phyloP scores from a whole-genome alignment of 1,140 invertebrate species.

The Drosophila sp. region DNA sequence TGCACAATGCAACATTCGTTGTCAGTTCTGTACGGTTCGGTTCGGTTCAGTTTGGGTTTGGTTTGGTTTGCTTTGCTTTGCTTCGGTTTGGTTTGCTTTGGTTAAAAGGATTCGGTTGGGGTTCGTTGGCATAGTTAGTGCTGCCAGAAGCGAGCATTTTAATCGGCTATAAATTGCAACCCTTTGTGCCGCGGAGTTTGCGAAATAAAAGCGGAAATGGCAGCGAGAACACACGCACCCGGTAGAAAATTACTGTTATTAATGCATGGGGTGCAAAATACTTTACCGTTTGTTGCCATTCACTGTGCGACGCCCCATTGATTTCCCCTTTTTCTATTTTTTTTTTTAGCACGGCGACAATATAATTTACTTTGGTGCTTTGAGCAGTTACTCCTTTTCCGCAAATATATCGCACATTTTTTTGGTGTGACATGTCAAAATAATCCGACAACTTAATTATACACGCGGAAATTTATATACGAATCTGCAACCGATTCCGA shows the following conservation, averaged over 20 bases:
- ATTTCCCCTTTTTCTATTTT: conserved; percentile 34
- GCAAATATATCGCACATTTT: conserved; percentile 51
- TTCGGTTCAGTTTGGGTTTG: conserved; percentile 3
- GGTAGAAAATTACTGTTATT: conserved; percentile 78
- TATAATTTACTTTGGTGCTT: conserved; percentile 64
- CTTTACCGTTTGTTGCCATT: conserved; percentile 51
- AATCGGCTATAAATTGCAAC: conserved; percentile 83
- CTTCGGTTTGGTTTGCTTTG: conserved; percentile 3
- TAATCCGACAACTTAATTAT: conserved; percentile 84
- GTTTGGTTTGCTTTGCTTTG: conserved; percentile 6
- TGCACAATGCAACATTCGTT: conserved; percentile 49
- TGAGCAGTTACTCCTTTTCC: conserved; percentile 46
- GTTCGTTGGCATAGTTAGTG: conserved; percentile 12
- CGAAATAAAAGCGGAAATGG: conserved; percentile 46
- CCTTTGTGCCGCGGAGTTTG: conserved; percentile 58
- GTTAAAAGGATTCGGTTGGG: conserved; percentile 9
- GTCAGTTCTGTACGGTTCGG: neutral
- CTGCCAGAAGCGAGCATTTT: conserved; percentile 59
- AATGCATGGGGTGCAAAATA: conserved; percentile 78
- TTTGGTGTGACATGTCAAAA: conserved; percentile 77
- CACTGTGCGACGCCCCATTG: conserved; percentile 37
- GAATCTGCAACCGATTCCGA: conserved; percentile 23
- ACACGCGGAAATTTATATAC: conserved; percentile 73
- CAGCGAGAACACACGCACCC: conserved; percentile 50
- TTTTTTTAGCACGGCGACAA: conserved; percentile 59